Base-by-base conservation (phyloP, 2,113 vertebrate species). In the Vimba vimba region DNA sequence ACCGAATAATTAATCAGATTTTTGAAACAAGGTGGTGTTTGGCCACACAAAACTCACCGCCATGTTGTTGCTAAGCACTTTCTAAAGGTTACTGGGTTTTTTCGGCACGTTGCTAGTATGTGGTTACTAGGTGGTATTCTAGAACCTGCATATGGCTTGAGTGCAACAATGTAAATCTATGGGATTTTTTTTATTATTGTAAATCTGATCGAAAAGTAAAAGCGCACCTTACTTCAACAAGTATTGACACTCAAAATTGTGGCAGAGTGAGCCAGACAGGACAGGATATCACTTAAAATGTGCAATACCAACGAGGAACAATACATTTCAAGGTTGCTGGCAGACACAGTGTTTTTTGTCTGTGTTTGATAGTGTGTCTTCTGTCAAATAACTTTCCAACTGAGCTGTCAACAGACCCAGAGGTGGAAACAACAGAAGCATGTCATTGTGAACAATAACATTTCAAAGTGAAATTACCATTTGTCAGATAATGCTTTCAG, bases 211-310 rank as follows among this genome's bases (percentile, higher is more conserved):
- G 33, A 75, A 50, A 50, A 50, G 39, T 75, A 27, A 75, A 19
- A 25, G 13, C 45, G 52, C 73, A 27, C 23, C 7, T 45, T n/a
- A 50, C 11, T 52, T 33, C 79, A 45, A 43, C 60, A 19, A 25
- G 3, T 27, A 45, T 12, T 80, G n/a, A 30, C n/a, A 2, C 21
- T 27, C 60, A 78, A 55, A 79, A 69, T 68, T 10, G 23, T 9
- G 5, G 9, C 68, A 13, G 0, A 33, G 57, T 39, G 57, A 27
- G 52, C 2, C 45, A 66, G 64, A 75, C 64, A 25, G 73, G 43
- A 47, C n/a, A 78, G 66, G 36, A 84, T 84, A 86, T 66, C 45
- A 45, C 79, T 86, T 84, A 39, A 82, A 69, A 62, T 33, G 33
- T 43, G 39, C 27, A 27, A 80, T 74, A 79, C 36, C 45, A 79